phyloP scores from a whole-genome alignment of 2,888 invertebrate genomes.

The Caenorhabditis sp. region DNA sequence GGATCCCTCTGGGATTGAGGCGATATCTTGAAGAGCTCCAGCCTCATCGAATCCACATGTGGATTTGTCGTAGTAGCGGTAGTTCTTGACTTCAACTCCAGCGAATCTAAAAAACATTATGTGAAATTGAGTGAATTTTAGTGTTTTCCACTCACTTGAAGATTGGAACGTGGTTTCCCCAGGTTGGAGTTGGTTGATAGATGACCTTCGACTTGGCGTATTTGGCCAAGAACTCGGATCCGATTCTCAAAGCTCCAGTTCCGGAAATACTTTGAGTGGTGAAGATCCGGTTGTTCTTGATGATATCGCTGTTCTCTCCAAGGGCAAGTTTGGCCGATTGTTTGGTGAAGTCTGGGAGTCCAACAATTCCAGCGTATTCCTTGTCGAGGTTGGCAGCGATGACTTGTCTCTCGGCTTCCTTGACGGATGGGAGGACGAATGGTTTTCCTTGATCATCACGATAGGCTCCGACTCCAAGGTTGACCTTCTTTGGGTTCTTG shows the following conservation, averaged over 20 bases:
- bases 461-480: slow-evolving; percentile 84
- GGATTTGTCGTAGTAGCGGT: slow-evolving; percentile 90
- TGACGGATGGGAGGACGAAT: slow-evolving; percentile 95
- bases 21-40: slow-evolving; percentile 80
- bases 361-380: slow-evolving; percentile 89
- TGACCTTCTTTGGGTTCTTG: slow-evolving; percentile 89
- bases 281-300: slow-evolving; percentile 65
- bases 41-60: slow-evolving; percentile 91
- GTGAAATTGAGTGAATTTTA: slow-evolving; percentile 1
- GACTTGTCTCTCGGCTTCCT: slow-evolving; percentile 84
- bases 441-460: slow-evolving; percentile 95
- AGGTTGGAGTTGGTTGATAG: slow-evolving; percentile 90
- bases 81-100: slow-evolving; percentile 84
- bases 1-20: slow-evolving; percentile 74
- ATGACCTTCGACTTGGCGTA: slow-evolving; percentile 81
- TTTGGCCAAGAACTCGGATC: slow-evolving; percentile 83
- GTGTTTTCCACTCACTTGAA: slow-evolving; percentile 77
- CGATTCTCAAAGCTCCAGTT: slow-evolving; percentile 93
- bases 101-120: slow-evolving; percentile 85
- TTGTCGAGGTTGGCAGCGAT: slow-evolving; percentile 82
- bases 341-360: slow-evolving; percentile 81
- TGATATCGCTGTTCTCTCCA: slow-evolving; percentile 81
- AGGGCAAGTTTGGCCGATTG: slow-evolving; percentile 85
- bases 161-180: slow-evolving; percentile 97
- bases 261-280: slow-evolving; percentile 90